These are phyloP conservation scores for Anodontia alba DNA, from an alignment of 2,888 invertebrate genomes.

Conservation along the genomic window DNA sequence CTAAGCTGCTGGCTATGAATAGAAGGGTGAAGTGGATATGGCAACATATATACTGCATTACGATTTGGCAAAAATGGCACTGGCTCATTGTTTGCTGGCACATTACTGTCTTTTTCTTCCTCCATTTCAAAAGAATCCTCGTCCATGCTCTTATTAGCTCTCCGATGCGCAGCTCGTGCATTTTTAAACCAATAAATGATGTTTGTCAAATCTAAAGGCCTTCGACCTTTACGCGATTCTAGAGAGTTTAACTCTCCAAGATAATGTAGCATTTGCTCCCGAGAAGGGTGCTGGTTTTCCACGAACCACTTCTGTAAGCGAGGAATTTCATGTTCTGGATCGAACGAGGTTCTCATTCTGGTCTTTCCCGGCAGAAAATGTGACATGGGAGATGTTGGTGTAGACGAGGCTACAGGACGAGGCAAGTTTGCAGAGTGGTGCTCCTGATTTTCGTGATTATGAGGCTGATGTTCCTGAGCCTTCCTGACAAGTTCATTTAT, in stretches of 20 bases:
- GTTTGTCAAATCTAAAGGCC: conserved; percentile 97
- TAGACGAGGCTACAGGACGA: conserved; percentile 56
- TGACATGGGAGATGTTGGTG: conserved; percentile 51
- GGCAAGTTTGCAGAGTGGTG: conserved; percentile 17
- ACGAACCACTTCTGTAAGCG: conserved; percentile 98
- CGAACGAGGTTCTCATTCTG: conserved; percentile 98
- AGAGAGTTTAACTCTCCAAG: conserved; percentile 96
- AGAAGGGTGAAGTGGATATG: conserved; percentile 73
- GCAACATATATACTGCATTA: conserved; percentile 83
- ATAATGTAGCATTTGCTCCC: conserved; percentile 98
- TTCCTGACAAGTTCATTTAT: conserved; percentile 27
- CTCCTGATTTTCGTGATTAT: background rate
- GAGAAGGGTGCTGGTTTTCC: conserved; percentile 98
- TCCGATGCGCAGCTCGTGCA: conserved; percentile 97
- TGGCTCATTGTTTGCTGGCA: conserved; percentile 27
- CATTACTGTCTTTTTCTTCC: conserved; percentile 62
- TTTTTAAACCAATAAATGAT: conserved; percentile 96
- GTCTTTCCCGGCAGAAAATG: conserved; percentile 75
- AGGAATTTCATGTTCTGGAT: conserved; percentile 97
- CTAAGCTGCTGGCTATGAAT: background rate
- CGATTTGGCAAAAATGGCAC: conserved; percentile 82
- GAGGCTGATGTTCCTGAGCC: conserved; percentile 3
- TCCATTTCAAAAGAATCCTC: conserved; percentile 78
- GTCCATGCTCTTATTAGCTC: conserved; percentile 87
- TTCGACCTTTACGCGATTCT: conserved; percentile 93